Base-by-base conservation (phyloP, 2,113 vertebrate species). In the Thunnus thynnus region DNA sequence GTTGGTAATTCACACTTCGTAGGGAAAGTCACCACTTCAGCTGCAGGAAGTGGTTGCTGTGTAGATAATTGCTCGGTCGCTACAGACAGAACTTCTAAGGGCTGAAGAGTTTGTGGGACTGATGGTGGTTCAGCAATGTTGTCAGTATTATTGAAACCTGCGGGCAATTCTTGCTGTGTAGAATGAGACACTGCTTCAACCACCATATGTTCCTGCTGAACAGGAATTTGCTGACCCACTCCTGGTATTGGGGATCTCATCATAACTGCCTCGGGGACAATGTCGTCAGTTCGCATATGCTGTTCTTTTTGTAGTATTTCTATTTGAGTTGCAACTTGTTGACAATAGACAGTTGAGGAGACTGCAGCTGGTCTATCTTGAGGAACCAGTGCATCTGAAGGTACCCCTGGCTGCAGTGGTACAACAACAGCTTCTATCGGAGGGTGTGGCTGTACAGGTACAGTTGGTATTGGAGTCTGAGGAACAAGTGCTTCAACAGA, bases 381-480 rank as follows among this genome's bases (percentile, higher is more conserved):
- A 18, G 58, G 2, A 64, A 72, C 20, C 4, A 18, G 7, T 73
- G 9, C 20, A 70, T 80, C 61, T 60, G 55, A 50, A 27, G 55
- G 58, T 72, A 66, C n/a, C 46, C 48, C 48, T 60, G 76, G 65
- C 36, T 86, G 60, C 25, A 72, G 4, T 70, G 73, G 51, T 57
- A 76, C 12, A 63, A 71, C 17, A 58, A 86, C 30, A 65, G 55
- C 63, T 75, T 92, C 74, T 47, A 51, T 80, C 18, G 83, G 18
- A 82, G 80, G 20, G 25, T 86, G 83, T 84, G 74, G 86, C 27
- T 87, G 79, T 7, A 74, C 13, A 25, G 68, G 65, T 84, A 75
- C 27, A 55, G 27, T 54, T 89, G 54, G 52, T 82, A 74, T 72
- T 54, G 68, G 51, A 60, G 60, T 13, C n/a, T 86, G 73, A 54